A percentile compares a stretch with the other conserved stretches of the same genome.
Conservation (phyloP, 2,888 invertebrate genomes). For the Meliscaeva auricollis region DNA sequence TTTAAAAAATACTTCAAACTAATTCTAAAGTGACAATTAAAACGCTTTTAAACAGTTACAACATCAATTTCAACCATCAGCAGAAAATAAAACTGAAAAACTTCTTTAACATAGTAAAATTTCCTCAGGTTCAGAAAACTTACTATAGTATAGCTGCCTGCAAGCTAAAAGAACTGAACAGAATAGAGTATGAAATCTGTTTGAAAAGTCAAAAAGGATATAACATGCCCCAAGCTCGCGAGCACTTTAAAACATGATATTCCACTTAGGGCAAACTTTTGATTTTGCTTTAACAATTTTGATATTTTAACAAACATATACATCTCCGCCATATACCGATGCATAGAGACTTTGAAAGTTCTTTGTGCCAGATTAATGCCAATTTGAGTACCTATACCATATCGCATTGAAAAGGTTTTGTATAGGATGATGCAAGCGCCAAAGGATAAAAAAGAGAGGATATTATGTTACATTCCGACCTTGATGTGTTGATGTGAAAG, state of each 20-base stretch:
- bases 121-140: background rate
- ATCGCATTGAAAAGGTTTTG: background rate
- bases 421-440: background rate
- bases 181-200: background rate
- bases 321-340: background rate
- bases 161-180: background rate
- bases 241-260: constrained; percentile 39
- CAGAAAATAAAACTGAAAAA: too few species aligned
- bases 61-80: too few species aligned
- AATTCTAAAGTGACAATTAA: too few species aligned
- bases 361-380: constrained; percentile 3
- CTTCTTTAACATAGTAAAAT: background rate
- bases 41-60: too few species aligned
- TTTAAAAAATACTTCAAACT: too few species aligned
- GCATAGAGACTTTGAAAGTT: background rate
- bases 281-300: constrained; percentile 6
- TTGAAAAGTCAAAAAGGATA: background rate
- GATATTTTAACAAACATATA: background rate
- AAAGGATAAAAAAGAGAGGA: background rate
- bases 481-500: background rate
- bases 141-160: too few species aligned
- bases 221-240: background rate
- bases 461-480: background rate
- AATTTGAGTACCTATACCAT: background rate
- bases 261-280: constrained; percentile 38